Base-by-base conservation (phyloP, 2,113 vertebrate genomes). In the Ammodytes dubius region DNA sequence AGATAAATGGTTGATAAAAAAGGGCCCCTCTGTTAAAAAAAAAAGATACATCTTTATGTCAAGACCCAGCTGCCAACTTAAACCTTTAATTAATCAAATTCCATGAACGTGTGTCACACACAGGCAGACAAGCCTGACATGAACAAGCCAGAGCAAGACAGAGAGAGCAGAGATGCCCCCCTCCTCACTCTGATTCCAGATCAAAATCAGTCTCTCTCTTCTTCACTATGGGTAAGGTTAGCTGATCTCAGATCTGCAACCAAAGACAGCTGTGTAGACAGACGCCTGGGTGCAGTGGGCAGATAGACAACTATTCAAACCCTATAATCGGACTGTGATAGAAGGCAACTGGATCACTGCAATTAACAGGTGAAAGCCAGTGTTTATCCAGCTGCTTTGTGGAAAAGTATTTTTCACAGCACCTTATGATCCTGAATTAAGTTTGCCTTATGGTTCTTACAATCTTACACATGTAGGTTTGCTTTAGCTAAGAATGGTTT, bases 21-120 rank as follows among this genome's bases (percentile, higher is more conserved):
- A 57, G 60, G 45, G 3, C 10, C 53, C 35, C 63, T 13, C 39
- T 58, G 61, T 63, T 71, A 1, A 73, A 27, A 77, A 53, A 78
- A 17, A 86, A 56, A 77, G 86, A 71, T 88, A 86, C 27, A 89
- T 91, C 81, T 83, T 90, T 83, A 79, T 85, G 77, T 92, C 82
- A 90, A 66, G 61, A 82, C 76, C 87, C 69, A 77, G 67, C 78
- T 47, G 59, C 46, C 78, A 74, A 40, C 66, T 71, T 57, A 71
- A 86, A 88, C 87, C 90, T 92, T 90, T 85, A 90, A 93, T 94
- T 91, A 91, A 93, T 94, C 89, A 91, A 73, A 94, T 94, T 93
- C 89, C 89, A 89, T 86, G 83, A 84, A 85, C 58, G 35, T 76
- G 80, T 80, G 88, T 91, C 83, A 88, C 54, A 57, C 76, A 74